phyloP scores from a whole-genome alignment of 2,797 vertebrate genomes.

The Leptodactylus fallax region DNA sequence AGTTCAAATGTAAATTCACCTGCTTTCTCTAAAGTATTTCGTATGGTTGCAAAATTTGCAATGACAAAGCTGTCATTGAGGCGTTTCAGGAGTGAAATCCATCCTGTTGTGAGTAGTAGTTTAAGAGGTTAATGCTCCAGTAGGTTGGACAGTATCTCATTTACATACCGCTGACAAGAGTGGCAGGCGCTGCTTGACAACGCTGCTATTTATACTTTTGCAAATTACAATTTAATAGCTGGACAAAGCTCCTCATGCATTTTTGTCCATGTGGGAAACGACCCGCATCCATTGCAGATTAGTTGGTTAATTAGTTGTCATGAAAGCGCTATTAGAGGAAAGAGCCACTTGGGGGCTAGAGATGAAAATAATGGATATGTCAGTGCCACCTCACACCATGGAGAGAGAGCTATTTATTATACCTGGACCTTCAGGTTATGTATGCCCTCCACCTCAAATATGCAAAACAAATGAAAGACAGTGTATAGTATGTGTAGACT shows the following conservation, averaged over 20 bases:
- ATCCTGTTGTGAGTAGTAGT: neutral
- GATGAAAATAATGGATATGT: constrained; percentile 54
- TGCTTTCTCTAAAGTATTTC: neutral
- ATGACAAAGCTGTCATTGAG: constrained; percentile 1
- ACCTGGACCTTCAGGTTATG: neutral
- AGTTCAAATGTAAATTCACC: neutral
- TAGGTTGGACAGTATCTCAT: constrained; percentile 33
- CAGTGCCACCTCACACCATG: neutral
- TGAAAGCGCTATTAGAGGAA: constrained; percentile 72
- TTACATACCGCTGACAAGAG: constrained; percentile 16
- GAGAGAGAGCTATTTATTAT: neutral
- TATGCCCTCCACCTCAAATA: no score
- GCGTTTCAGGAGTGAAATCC: no score
- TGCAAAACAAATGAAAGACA: neutral
- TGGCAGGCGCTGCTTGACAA: constrained; percentile 57
- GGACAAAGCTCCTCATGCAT: constrained; percentile 68
- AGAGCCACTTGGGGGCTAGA: constrained; percentile 63
- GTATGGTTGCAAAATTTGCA: neutral
- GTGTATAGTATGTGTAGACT: neutral
- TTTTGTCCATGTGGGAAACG: constrained; percentile 67
- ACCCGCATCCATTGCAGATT: constrained; percentile 70
- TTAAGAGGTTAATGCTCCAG: constrained; percentile 39
- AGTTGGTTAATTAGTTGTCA: constrained; percentile 72
- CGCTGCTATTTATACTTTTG: constrained; percentile 65
- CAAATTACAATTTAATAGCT: constrained; percentile 72